Evolutionary conservation across 2,797 vertebrate species (phyloP).

Genomic region (Sciurus vulgaris): DNA sequence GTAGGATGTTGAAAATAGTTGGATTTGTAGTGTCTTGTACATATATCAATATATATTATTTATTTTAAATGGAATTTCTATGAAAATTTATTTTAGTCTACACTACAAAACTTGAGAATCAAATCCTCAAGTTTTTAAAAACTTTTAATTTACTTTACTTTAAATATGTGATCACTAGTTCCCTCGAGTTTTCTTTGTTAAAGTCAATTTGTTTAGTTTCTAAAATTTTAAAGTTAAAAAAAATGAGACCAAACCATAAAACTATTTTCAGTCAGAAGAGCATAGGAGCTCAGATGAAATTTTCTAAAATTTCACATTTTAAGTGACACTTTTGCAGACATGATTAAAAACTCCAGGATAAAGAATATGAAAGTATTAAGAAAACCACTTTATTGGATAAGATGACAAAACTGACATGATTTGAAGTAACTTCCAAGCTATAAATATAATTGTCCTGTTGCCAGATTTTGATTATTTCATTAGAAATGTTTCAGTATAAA

Average conservation of each 20-base stretch:
- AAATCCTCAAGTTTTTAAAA: not conserved
- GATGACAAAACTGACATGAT: not conserved
- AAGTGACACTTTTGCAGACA: not conserved
- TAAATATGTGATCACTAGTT: not conserved
- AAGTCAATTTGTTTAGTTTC: not conserved
- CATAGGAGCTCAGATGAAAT: not conserved
- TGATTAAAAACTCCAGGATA: not conserved
- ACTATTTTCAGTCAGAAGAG: constrained; percentile 15
- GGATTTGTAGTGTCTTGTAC: not conserved
- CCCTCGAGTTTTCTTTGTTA: not conserved
- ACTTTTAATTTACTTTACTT: not conserved
- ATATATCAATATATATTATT: not conserved
- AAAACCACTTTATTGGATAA: not conserved
- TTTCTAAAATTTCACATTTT: not conserved
- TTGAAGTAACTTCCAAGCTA: not conserved
- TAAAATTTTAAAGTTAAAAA: not conserved
- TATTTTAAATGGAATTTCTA: constrained; percentile 30
- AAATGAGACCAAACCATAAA: not conserved
- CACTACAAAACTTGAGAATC: not conserved
- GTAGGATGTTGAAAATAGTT: not conserved
- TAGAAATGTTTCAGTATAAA: not conserved
- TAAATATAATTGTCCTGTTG: not conserved
- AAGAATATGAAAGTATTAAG: not conserved
- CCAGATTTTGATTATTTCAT: not conserved
- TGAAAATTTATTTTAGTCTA: constrained; percentile 26